phyloP scores from a whole-genome alignment of 2,888 invertebrate genomes.

The Mamestra brassicae region DNA sequence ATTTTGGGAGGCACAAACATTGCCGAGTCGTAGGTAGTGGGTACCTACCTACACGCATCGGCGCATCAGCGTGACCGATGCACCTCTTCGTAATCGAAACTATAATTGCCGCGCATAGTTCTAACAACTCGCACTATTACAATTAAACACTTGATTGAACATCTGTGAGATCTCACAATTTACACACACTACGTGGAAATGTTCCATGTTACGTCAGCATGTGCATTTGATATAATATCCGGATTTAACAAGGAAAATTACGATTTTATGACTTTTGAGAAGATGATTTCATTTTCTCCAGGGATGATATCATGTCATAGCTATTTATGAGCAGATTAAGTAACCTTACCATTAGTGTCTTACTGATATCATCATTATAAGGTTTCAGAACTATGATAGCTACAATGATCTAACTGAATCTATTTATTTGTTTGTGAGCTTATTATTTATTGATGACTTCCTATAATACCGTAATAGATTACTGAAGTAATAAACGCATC shows the following conservation, averaged over 20 bases:
- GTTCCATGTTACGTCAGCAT: constrained; percentile 36
- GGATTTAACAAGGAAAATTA: constrained; percentile 26
- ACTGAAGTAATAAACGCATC: neutral
- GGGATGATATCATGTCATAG: constrained; percentile 28
- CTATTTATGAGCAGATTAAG: constrained; percentile 10
- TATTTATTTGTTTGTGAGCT: neutral
- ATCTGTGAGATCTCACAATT: constrained; percentile 22
- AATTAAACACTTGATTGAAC: constrained; percentile 58
- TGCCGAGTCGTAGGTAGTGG: constrained; percentile 54
- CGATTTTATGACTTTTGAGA: constrained; percentile 21
- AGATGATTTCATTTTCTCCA: constrained; percentile 48
- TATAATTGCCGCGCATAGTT: constrained; percentile 45
- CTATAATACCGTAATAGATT: neutral
- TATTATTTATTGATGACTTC: neutral
- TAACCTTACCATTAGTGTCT: neutral
- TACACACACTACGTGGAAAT: constrained; percentile 37
- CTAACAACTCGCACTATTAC: constrained; percentile 34
- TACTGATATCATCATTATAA: constrained; percentile 3
- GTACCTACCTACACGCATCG: constrained; percentile 36
- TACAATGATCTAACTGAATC: constrained; percentile 4
- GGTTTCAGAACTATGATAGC: neutral
- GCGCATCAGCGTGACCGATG: constrained; percentile 50
- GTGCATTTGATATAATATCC: constrained; percentile 29
- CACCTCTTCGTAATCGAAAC: constrained; percentile 54
- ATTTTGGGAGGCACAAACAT: constrained; percentile 81